phyloP scores from a whole-genome alignment of 2,888 invertebrate species.

The Cantharis flavilabris region DNA sequence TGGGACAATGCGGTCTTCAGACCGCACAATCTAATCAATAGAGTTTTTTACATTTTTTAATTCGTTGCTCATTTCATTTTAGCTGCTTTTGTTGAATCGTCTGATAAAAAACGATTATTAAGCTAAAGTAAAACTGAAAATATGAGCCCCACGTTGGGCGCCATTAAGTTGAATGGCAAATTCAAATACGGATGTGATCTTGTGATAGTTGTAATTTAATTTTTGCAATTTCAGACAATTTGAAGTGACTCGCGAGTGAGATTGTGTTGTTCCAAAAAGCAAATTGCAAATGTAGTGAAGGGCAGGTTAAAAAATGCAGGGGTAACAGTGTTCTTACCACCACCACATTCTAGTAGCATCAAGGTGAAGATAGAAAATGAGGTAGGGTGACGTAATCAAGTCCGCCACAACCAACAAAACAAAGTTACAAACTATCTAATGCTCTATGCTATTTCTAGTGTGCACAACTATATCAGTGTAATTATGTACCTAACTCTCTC shows the following conservation, averaged over 20 bases:
- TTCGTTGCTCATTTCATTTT: too few relatives aligned
- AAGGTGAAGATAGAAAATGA: conserved; percentile 55
- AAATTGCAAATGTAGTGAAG: conserved; percentile 29
- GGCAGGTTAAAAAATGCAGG: conserved; percentile 33
- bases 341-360: conserved; percentile 56
- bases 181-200: too few relatives aligned
- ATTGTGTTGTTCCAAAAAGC: conserved; percentile 27
- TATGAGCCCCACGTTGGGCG: too few relatives aligned
- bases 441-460: conserved; percentile 48
- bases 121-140: too few relatives aligned
- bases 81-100: too few relatives aligned
- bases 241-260: conserved; percentile 14
- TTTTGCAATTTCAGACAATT: neutral
- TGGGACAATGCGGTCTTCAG: too few relatives aligned
- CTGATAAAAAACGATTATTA: too few relatives aligned
- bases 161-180: too few relatives aligned
- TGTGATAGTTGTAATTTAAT: too few relatives aligned
- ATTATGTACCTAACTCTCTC: conserved; percentile 28
- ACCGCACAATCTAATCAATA: too few relatives aligned
- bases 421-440: conserved; percentile 58
- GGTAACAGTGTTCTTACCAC: conserved; percentile 55
- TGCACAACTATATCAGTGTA: conserved; percentile 47
- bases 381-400: conserved; percentile 56
- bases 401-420: conserved; percentile 58
- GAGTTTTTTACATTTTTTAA: too few relatives aligned